These are phyloP conservation scores for Parazoanthus swiftii DNA, from an alignment of 92 coral and sea anemone genomes.

Conservation along the genomic window DNA sequence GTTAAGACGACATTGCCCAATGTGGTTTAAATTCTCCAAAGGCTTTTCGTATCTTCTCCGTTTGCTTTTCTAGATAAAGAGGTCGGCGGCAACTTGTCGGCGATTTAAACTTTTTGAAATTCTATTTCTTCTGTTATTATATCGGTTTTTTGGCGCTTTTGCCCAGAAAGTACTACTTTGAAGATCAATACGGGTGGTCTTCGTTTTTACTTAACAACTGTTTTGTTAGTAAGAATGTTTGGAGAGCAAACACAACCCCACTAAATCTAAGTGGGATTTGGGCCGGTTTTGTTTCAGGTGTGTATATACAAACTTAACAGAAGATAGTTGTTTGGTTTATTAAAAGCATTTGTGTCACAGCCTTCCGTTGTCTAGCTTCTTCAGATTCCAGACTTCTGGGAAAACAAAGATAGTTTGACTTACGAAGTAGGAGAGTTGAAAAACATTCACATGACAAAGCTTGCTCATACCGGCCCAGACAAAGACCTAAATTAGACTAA, in stretches of 20 bases:
- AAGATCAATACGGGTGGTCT: constrained; percentile 33
- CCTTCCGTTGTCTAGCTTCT: constrained; percentile 23
- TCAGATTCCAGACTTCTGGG: constrained; percentile 26
- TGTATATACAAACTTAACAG: constrained; percentile 33
- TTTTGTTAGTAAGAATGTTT: constrained; percentile 23
- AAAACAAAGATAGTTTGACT: constrained; percentile 23
- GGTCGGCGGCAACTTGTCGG: constrained; percentile 7
- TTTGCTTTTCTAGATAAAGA: constrained; percentile 35
- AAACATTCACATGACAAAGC: too few relatives aligned
- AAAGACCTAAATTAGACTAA: too few relatives aligned
- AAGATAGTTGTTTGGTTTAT: constrained; percentile 34
- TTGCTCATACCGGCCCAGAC: too few relatives aligned
- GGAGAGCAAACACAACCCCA: background rate
- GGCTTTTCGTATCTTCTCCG: constrained; percentile 9
- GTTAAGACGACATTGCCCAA: background rate
- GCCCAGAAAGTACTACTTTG: background rate
- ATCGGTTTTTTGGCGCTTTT: background rate
- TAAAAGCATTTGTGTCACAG: constrained; percentile 13
- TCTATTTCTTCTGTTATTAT: background rate
- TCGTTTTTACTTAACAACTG: background rate
- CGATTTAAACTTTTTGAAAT: background rate
- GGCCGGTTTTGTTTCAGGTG: background rate
- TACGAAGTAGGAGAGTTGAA: background rate
- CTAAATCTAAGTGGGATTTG: constrained; percentile 33
- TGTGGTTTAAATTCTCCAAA: constrained; percentile 41